Conservation (phyloP, 2,797 vertebrate genomes). For the Karalla daura region DNA sequence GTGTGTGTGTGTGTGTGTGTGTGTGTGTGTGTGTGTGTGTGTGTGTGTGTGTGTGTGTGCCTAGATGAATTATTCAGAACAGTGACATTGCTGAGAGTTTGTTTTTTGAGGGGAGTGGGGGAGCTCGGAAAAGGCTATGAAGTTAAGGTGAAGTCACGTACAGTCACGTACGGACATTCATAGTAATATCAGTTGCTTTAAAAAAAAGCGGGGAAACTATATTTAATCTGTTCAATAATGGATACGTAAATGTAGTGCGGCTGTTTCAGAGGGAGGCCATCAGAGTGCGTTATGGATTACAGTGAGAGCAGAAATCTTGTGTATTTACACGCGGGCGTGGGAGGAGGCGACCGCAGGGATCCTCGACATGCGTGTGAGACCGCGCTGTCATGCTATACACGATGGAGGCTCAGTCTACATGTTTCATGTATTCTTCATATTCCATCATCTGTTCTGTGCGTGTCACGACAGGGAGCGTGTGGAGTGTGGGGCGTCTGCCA, state of each 20-base stretch:
- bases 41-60: no score
- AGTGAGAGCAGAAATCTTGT: slow-evolving; percentile 62
- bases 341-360: slow-evolving; percentile 61
- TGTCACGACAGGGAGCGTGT: neutral
- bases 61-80: slow-evolving; percentile 73
- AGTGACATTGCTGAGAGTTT: slow-evolving; percentile 56
- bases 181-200: slow-evolving; percentile 27
- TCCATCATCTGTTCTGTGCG: slow-evolving; percentile 5
- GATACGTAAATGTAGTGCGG: slow-evolving; percentile 66
- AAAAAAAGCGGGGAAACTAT: slow-evolving; percentile 45
- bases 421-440: slow-evolving; percentile 14
- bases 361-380: slow-evolving; percentile 50
- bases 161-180: slow-evolving; percentile 32
- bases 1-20: slow-evolving; percentile 11
- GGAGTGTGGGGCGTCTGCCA: no score
- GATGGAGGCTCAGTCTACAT: slow-evolving; percentile 7
- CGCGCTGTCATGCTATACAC: slow-evolving; percentile 43
- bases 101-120: slow-evolving; percentile 30
- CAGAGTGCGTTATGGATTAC: slow-evolving; percentile 76
- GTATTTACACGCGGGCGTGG: slow-evolving; percentile 73
- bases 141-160: slow-evolving; percentile 46
- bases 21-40: slow-evolving; percentile 9
- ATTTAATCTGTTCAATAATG: slow-evolving; percentile 73
- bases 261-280: slow-evolving; percentile 55
- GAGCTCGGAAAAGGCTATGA: slow-evolving; percentile 23